Percentiles rank a stretch among this genome's conserved stretches.
Conservation (phyloP, 2,797 vertebrate genomes). For the Thalassophryne amazonica region DNA sequence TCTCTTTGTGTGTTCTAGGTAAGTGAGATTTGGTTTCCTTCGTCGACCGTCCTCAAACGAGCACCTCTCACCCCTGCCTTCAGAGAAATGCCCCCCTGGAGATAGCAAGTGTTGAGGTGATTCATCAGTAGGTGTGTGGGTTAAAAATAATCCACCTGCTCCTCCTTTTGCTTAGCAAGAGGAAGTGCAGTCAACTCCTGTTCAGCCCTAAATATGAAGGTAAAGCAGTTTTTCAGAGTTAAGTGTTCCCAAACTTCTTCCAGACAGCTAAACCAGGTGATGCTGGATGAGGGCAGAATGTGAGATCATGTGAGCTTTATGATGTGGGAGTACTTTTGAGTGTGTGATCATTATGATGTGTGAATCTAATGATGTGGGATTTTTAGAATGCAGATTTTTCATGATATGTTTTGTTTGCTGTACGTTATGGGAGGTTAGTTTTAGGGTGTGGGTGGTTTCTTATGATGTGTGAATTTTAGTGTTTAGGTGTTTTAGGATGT, state of each 20-base stretch:
- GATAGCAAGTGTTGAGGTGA: constrained; percentile 53
- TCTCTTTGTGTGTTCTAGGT: constrained; percentile 65
- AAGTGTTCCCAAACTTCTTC: constrained; percentile 54
- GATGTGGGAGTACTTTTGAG: too few species aligned
- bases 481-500: too few species aligned
- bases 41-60: constrained; percentile 51
- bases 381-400: too few species aligned
- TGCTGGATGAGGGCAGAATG: too few species aligned
- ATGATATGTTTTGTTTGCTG: too few species aligned
- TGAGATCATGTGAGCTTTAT: too few species aligned
- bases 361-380: too few species aligned
- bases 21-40: constrained; percentile 66
- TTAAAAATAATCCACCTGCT: constrained; percentile 67
- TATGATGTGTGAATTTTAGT: too few species aligned
- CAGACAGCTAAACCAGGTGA: too few species aligned
- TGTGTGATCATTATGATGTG: too few species aligned
- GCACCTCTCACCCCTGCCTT: constrained; percentile 46
- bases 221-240: constrained; percentile 54
- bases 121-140: constrained; percentile 51
- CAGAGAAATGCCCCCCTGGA: constrained; percentile 51
- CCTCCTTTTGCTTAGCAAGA: constrained; percentile 37
- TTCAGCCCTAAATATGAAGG: constrained; percentile 39
- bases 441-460: too few species aligned
- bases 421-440: too few species aligned
- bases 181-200: constrained; percentile 47